Evolutionary conservation across 2,797 vertebrate genomes (phyloP).

Genomic region (Poecile montanus): DNA sequence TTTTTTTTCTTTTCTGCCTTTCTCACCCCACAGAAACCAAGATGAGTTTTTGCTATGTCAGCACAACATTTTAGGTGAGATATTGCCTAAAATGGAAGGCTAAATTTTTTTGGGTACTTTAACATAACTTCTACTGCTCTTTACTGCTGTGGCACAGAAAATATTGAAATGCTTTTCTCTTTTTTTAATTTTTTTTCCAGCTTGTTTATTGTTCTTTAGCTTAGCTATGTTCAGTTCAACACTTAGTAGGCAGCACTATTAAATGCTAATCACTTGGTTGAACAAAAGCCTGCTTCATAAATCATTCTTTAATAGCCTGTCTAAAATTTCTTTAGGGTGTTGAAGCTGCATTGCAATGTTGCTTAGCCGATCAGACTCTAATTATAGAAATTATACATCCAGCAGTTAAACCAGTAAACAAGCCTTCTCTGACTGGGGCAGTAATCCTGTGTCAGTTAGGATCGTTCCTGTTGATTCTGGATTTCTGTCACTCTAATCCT

Average conservation of each 20-base stretch:
- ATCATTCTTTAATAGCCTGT: conserved; percentile 77
- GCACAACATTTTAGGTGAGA: neutral
- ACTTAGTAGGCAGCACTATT: conserved; percentile 68
- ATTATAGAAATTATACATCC: conserved; percentile 67
- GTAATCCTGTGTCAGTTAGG: conserved; percentile 11
- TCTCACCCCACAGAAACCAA: neutral
- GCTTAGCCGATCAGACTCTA: conserved; percentile 43
- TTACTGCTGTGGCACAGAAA: neutral
- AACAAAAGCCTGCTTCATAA: conserved; percentile 76
- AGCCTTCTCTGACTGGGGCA: neutral
- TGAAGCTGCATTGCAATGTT: conserved; percentile 41
- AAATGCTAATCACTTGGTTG: conserved; percentile 76
- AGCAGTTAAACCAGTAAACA: conserved; percentile 51
- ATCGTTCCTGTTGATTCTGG: conserved; percentile 22
- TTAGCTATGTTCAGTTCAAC: conserved; percentile 52
- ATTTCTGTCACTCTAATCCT: conserved; percentile 11
- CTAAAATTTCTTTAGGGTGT: conserved; percentile 70
- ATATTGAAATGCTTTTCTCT: neutral
- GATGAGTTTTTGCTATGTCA: neutral
- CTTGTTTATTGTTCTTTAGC: conserved; percentile 24
- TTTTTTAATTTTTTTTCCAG: too few species aligned
- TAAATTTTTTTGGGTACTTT: neutral
- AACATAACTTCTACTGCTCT: neutral
- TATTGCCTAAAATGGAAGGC: neutral
- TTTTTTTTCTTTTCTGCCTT: neutral